Percentiles rank a stretch among this genome's conserved stretches.
Evolutionary conservation across 2,888 invertebrate genomes (phyloP).

Genomic region (Rhingia campestris): DNA sequence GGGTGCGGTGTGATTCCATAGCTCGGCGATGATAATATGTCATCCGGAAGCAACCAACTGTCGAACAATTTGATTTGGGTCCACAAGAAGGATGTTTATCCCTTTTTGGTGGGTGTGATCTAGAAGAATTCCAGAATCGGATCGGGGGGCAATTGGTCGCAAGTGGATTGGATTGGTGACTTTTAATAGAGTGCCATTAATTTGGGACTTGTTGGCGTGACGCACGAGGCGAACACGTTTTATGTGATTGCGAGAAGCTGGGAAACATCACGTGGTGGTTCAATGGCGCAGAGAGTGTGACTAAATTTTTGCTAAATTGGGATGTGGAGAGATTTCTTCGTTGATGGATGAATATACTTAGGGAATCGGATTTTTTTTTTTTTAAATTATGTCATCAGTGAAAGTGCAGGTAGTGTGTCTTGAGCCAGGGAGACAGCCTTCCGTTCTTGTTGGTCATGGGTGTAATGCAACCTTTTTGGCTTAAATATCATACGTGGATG

Average conservation of each 20-base stretch:
- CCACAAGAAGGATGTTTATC: slow-evolving; percentile 34
- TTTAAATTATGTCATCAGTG: no score
- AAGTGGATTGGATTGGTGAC: slow-evolving; percentile 57
- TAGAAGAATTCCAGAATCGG: slow-evolving; percentile 41
- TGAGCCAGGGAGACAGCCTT: no score
- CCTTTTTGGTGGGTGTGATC: slow-evolving; percentile 13
- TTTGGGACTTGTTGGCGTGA: slow-evolving; percentile 2
- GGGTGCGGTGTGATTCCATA: slow-evolving; percentile 4
- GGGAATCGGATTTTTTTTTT: no score
- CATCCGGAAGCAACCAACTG: slow-evolving; percentile 69
- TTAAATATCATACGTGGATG: no score
- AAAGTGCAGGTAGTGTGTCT: no score
- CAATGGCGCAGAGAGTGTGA: no score
- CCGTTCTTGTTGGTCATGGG: no score
- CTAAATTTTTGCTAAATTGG: no score
- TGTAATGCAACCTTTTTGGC: no score
- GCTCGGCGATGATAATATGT: slow-evolving; percentile 35
- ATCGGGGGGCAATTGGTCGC: slow-evolving; percentile 62
- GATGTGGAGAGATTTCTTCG: no score
- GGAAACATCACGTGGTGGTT: no score
- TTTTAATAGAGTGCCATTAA: slow-evolving; percentile 48
- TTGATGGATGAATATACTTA: no score
- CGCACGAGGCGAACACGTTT: not conserved
- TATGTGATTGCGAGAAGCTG: not conserved
- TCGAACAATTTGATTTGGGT: slow-evolving; percentile 69